Conservation (phyloP, 2,113 vertebrate genomes). For the Psilopsiagon aurifrons region DNA sequence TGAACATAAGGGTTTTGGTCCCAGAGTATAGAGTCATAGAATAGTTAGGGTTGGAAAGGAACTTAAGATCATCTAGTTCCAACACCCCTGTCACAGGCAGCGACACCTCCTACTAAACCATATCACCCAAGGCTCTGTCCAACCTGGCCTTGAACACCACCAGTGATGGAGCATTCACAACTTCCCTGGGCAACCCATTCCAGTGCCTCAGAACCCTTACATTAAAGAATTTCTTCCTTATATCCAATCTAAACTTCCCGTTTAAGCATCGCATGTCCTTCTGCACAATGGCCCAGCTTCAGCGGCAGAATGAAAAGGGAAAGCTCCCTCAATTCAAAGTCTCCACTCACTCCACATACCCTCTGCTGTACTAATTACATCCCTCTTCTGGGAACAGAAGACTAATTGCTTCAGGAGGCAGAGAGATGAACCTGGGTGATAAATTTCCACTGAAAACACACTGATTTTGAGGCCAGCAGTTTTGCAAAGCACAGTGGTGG, state of each 20-base stretch:
- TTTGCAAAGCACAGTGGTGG: background rate
- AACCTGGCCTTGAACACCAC: too few relatives aligned
- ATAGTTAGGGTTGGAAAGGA: too few relatives aligned
- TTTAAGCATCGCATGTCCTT: background rate
- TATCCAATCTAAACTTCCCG: too few relatives aligned
- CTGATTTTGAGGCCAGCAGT: accelerated
- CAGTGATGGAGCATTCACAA: too few relatives aligned
- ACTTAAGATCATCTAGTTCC: too few relatives aligned
- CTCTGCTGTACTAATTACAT: background rate
- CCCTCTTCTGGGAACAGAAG: background rate
- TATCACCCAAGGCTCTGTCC: too few relatives aligned
- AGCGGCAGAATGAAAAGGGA: background rate
- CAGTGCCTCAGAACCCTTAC: too few relatives aligned
- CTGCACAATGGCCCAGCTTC: background rate
- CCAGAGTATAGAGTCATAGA: background rate
- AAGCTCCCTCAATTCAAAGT: background rate
- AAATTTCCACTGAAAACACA: background rate
- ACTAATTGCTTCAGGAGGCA: background rate
- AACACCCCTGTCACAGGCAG: too few relatives aligned
- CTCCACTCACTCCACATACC: background rate
- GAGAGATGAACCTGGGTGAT: background rate
- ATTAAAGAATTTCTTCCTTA: too few relatives aligned
- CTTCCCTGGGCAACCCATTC: too few relatives aligned
- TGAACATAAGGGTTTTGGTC: background rate
- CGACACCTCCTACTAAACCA: too few relatives aligned